A percentile compares a stretch with the other conserved stretches of the same genome.
Conservation (phyloP, 1,140 invertebrate species). For the Adoxophyes honmai region DNA sequence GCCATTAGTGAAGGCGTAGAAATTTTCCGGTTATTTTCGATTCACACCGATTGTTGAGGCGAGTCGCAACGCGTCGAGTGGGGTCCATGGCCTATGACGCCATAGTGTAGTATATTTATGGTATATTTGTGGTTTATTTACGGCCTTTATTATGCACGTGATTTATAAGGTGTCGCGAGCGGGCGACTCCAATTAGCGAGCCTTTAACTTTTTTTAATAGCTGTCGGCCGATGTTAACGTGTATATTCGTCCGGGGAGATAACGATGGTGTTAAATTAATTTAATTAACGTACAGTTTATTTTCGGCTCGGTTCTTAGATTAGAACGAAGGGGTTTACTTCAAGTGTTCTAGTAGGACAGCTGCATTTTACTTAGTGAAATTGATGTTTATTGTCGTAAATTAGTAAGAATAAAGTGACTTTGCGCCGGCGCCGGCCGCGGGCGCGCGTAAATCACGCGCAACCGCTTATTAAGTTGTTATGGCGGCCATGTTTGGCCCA, state of each 20-base stretch:
- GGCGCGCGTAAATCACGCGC: conserved; percentile 68
- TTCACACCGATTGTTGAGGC: conserved; percentile 68
- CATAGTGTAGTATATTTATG: conserved; percentile 44
- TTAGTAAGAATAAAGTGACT: conserved; percentile 67
- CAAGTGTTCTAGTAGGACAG: too few species aligned
- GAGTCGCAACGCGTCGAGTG: conserved; percentile 55
- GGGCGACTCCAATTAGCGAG: conserved; percentile 47
- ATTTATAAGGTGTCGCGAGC: conserved; percentile 52
- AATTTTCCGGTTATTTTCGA: conserved; percentile 74
- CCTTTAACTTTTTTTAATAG: conserved; percentile 44
- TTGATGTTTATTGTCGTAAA: conserved; percentile 72
- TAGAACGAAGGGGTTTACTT: too few species aligned
- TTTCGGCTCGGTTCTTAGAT: neutral
- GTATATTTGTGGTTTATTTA: conserved; percentile 53
- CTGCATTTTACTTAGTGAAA: conserved; percentile 47
- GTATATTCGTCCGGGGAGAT: too few species aligned
- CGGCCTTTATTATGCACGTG: conserved; percentile 50
- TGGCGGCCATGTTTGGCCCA: conserved; percentile 61
- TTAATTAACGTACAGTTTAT: conserved; percentile 7
- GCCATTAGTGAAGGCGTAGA: conserved; percentile 70
- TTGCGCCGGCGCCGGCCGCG: conserved; percentile 62
- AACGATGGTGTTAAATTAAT: too few species aligned
- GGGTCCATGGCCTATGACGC: conserved; percentile 65
- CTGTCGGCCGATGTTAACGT: neutral
- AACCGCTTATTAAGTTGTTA: conserved; percentile 75